Evolutionary conservation across 2,113 vertebrate genomes (phyloP), one percentile per base, ranked within the genome.

Genomic region (Cephalopholis sonnerati): DNA sequence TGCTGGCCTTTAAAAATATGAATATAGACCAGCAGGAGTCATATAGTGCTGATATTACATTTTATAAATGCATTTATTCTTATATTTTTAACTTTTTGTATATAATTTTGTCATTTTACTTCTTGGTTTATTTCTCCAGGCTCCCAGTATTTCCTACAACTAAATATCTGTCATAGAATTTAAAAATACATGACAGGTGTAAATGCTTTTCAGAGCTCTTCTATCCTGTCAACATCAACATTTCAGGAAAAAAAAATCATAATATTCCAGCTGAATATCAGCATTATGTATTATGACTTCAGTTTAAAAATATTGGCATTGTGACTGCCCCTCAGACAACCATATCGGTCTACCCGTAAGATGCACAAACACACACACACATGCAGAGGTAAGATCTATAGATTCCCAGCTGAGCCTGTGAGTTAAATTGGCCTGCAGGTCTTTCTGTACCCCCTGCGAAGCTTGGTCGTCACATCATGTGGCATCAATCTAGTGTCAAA

Each of bases 401-500:
- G 69, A 75, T 74, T 70, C 78, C 71, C 87, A 91, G 86, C 86
- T 89, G 92, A 85, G 87, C 65, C 72, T 63, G 22, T 58, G 62
- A 86, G 64, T 77, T 74, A 65, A 85, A 87, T 77, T 84, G 89
- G 89, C 93, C 92, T 82, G 74, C 88, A 90, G 93, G 87, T 92
- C 83, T 91, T 50, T 72, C 79, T 79, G 80, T 86, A 76, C 59
- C 79, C 82, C 84, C 79, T 76, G 76, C 61, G 82, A 89, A 77
- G 68, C 88, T 88, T 80, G 84, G 85, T 87, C 68, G 77, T 93
- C 88, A 91, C 81, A 81, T 93, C 90, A 74, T 86, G 87, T 84
- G 66, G 70, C 87, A 86, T 93, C 91, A 90, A 89, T 89, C 77
- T 55, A 24, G n/a, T 87, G 87, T 90, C 91, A 91, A 84, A 83